Conservation (phyloP, 2,888 invertebrate genomes). For the Mythimna lalbum region DNA sequence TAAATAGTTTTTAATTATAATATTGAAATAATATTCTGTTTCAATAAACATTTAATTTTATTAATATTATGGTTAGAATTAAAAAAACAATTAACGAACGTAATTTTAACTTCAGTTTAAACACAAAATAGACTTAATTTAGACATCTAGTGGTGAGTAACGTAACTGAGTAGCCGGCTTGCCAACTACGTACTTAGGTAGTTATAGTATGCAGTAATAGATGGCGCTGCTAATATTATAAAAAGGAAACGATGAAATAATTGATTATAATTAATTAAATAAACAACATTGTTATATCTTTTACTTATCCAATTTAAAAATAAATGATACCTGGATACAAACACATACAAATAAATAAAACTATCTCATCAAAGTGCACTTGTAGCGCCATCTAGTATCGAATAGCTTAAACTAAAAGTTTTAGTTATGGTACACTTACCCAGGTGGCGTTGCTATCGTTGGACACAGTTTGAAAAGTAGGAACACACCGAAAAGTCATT, state of each 20-base stretch:
- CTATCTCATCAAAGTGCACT: rapidly evolving
- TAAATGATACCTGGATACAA: not conserved
- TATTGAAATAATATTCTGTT: not conserved
- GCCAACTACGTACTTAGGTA: not conserved
- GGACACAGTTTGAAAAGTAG: slow-evolving; percentile 92
- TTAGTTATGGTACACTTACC: slow-evolving; percentile 87
- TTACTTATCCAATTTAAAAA: not conserved
- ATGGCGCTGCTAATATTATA: slow-evolving; percentile 52
- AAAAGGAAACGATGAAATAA: not conserved
- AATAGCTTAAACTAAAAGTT: slow-evolving; percentile 60
- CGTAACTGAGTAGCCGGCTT: slow-evolving; percentile 42
- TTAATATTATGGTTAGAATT: too few species aligned
- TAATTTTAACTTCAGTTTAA: too few species aligned
- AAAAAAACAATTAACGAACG: too few species aligned
- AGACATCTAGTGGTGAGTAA: slow-evolving; percentile 71
- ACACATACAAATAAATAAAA: too few species aligned
- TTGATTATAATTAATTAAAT: too few species aligned
- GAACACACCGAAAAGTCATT: slow-evolving; percentile 93
- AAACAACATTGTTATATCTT: too few species aligned
- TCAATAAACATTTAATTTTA: too few species aligned
- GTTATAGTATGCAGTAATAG: slow-evolving; percentile 19
- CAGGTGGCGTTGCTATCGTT: slow-evolving; percentile 92
- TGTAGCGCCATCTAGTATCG: slow-evolving; percentile 71
- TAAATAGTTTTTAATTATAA: not conserved
- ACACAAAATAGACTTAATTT: not conserved